These are phyloP conservation scores for Itoplectis maculator DNA, from an alignment of 2,888 invertebrate genomes.

Conservation along the genomic window DNA sequence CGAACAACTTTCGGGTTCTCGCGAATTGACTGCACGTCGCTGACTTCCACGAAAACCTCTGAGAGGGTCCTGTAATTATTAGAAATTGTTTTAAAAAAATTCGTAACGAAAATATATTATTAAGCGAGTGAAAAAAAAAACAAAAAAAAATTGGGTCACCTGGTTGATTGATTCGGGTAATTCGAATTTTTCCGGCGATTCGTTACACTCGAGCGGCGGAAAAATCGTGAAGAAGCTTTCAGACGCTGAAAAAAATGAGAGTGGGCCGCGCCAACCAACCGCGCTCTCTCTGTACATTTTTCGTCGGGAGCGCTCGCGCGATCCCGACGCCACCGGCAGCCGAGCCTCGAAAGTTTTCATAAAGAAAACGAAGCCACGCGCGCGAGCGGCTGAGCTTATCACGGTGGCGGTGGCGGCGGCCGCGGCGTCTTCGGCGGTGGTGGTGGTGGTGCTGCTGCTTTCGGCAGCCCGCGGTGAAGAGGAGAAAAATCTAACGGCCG, in stretches of 20 bases:
- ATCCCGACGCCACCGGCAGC: slow-evolving; percentile 28
- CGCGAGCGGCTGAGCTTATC: slow-evolving; percentile 29
- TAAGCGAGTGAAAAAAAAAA: too few relatives aligned
- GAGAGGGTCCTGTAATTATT: too few relatives aligned
- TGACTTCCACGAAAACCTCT: too few relatives aligned
- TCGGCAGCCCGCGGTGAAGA: slow-evolving; percentile 41
- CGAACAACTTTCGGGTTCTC: too few relatives aligned
- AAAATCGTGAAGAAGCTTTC: not conserved
- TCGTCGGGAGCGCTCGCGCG: slow-evolving; percentile 40
- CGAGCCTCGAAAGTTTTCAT: slow-evolving; percentile 55
- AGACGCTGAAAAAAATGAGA: not conserved
- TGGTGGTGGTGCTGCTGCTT: too few relatives aligned
- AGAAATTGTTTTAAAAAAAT: too few relatives aligned
- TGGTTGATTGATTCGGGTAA: too few relatives aligned
- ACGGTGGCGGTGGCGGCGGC: not conserved
- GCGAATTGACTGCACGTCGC: too few relatives aligned
- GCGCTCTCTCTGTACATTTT: slow-evolving; percentile 5
- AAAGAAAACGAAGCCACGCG: slow-evolving; percentile 50
- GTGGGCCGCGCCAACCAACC: not conserved
- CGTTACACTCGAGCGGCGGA: too few relatives aligned
- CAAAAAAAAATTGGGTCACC: too few relatives aligned
- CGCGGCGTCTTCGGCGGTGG: too few relatives aligned
- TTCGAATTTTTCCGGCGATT: not conserved
- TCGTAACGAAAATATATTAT: too few relatives aligned
- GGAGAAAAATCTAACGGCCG: slow-evolving; percentile 42